Percentiles rank a stretch among this genome's conserved stretches.
These are phyloP conservation scores for Linyphia triangularis DNA, from an alignment of 2,888 invertebrate genomes.

Conservation along the genomic window DNA sequence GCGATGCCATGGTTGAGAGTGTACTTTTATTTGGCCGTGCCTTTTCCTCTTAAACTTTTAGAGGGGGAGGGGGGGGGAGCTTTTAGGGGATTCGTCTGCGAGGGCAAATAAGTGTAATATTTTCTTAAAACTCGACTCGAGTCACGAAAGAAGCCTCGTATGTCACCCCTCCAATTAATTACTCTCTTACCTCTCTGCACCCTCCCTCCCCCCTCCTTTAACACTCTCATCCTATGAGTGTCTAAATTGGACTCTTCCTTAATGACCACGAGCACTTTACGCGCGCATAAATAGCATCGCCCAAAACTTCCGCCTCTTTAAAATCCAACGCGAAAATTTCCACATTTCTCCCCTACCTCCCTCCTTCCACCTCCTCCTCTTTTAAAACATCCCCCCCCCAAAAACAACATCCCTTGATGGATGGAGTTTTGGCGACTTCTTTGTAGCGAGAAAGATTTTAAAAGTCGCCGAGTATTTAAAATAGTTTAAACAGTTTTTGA, in stretches of 20 bases:
- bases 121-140: conserved; percentile 10
- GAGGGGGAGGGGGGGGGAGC: no score
- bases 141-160: conserved; percentile 21
- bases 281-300: conserved; percentile 6
- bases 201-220: background rate
- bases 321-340: background rate
- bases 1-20: background rate
- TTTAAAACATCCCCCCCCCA: conserved; percentile 38
- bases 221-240: conserved; percentile 39
- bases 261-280: conserved; percentile 72
- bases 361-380: background rate
- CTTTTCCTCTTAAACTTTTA: background rate
- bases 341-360: background rate
- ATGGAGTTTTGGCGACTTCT: conserved; percentile 55
- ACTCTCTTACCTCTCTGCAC: conserved; percentile 56
- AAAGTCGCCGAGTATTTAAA: conserved; percentile 66
- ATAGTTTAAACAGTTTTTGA: conserved; percentile 75
- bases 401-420: conserved; percentile 61
- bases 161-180: conserved; percentile 66
- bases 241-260: conserved; percentile 33
- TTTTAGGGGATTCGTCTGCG: conserved; percentile 28
- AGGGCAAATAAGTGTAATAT: conserved; percentile 2
- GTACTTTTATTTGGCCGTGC: background rate
- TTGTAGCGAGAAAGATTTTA: conserved; percentile 46
- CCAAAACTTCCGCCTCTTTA: conserved; percentile 40